These are phyloP conservation scores for Nyctibius grandis DNA, from an alignment of 2,797 vertebrate genomes.

Conservation along the genomic window DNA sequence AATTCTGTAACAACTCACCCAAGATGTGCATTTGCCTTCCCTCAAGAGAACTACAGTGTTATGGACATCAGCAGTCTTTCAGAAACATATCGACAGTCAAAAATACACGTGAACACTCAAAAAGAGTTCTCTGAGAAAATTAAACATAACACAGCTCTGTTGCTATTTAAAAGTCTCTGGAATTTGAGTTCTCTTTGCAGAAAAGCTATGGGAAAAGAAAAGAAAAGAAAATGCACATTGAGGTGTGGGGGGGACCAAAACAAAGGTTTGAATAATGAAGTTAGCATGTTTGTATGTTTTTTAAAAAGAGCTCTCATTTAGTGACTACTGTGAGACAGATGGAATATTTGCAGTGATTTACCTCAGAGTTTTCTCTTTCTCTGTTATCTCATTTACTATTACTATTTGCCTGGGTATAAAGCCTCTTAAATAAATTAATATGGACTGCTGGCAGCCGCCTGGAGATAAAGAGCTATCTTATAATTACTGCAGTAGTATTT, in stretches of 20 bases:
- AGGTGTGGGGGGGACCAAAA: background rate
- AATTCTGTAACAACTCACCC: background rate
- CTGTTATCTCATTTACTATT: background rate
- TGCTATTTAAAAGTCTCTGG: background rate
- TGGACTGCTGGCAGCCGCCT: conserved; percentile 17
- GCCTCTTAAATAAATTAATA: background rate
- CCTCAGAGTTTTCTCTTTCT: background rate
- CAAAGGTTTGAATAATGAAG: background rate
- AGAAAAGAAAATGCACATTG: background rate
- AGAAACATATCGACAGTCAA: background rate
- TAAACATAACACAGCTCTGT: background rate
- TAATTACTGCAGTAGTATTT: conserved; percentile 34
- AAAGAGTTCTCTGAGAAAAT: background rate
- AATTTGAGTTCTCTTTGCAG: background rate
- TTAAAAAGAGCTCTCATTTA: background rate
- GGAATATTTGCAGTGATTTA: background rate
- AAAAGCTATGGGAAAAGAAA: background rate
- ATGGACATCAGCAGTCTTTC: background rate
- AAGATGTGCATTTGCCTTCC: background rate
- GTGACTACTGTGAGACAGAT: background rate
- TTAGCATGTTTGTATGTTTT: background rate
- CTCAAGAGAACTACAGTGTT: background rate
- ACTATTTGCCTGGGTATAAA: background rate
- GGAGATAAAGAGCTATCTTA: conserved; percentile 23
- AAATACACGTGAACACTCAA: background rate